Conservation (phyloP, 2,113 vertebrate genomes). For the Oreochromis spilurus region DNA sequence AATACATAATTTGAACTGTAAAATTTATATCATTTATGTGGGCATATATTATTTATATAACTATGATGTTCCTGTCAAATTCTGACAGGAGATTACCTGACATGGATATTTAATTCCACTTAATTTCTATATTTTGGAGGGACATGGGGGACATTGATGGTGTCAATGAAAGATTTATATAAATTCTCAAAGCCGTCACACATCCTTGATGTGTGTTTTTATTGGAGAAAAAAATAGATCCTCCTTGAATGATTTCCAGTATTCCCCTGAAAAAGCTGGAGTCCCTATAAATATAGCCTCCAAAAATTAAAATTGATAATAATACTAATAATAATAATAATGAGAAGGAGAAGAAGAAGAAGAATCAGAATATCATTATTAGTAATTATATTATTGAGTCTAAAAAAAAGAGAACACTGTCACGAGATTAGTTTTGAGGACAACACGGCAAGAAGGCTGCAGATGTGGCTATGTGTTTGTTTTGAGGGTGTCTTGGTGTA, state of each 20-base stretch:
- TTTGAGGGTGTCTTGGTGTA: neutral
- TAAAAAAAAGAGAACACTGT: slow-evolving; percentile 1
- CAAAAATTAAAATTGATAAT: neutral
- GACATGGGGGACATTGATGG: neutral
- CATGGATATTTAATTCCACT: neutral
- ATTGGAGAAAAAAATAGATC: neutral
- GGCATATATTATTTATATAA: neutral
- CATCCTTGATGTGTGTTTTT: neutral
- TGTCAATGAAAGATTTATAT: slow-evolving; percentile 17
- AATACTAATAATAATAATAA: accelerated
- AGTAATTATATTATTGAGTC: neutral
- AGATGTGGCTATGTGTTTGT: neutral
- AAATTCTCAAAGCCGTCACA: neutral
- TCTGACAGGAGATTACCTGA: neutral
- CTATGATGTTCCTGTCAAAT: neutral
- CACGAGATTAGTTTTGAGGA: slow-evolving; percentile 14
- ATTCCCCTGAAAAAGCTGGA: neutral
- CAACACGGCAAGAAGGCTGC: neutral
- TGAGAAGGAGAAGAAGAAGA: neutral
- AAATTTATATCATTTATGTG: neutral
- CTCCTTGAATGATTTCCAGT: neutral
- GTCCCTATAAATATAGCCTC: neutral
- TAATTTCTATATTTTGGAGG: neutral
- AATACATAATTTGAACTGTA: neutral
- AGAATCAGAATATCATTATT: neutral